Evolutionary conservation across 2,113 vertebrate species (phyloP).

Genomic region (Dunckerocampus dactyliophorus): DNA sequence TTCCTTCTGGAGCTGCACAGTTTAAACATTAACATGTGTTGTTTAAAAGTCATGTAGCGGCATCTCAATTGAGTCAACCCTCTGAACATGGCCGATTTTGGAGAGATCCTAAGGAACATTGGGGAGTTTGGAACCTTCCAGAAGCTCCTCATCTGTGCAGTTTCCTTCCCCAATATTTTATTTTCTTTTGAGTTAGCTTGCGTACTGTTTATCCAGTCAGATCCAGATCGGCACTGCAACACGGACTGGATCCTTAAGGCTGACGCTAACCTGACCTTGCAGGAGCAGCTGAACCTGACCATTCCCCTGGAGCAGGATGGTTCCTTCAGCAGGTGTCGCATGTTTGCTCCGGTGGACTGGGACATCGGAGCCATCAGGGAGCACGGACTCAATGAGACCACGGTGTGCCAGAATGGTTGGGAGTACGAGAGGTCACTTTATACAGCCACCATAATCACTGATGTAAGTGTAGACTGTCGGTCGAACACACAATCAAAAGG

Average conservation of each 20-base stretch:
- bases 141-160: constrained; percentile 63
- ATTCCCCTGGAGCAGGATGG: constrained; percentile 61
- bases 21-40: constrained; percentile 60
- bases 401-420: constrained; percentile 73
- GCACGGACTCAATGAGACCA: constrained; percentile 68
- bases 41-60: constrained; percentile 27
- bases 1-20: too few relatives aligned
- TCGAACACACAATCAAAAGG: too few relatives aligned
- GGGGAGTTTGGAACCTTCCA: constrained; percentile 82
- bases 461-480: constrained; percentile 50
- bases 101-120: constrained; percentile 68
- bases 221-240: constrained; percentile 69
- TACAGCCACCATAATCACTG: constrained; percentile 62
- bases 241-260: constrained; percentile 53
- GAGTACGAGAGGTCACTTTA: constrained; percentile 65
- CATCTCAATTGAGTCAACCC: neutral
- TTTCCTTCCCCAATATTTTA: constrained; percentile 58
- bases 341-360: constrained; percentile 74
- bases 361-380: constrained; percentile 66
- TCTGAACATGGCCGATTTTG: constrained; percentile 65
- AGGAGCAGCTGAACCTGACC: constrained; percentile 74
- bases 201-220: constrained; percentile 72
- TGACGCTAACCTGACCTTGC: constrained; percentile 64
- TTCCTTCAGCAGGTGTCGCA: constrained; percentile 71
- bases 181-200: constrained; percentile 72